Conservation (phyloP, 2,113 vertebrate genomes). For the Ctenodactylus gundi region DNA sequence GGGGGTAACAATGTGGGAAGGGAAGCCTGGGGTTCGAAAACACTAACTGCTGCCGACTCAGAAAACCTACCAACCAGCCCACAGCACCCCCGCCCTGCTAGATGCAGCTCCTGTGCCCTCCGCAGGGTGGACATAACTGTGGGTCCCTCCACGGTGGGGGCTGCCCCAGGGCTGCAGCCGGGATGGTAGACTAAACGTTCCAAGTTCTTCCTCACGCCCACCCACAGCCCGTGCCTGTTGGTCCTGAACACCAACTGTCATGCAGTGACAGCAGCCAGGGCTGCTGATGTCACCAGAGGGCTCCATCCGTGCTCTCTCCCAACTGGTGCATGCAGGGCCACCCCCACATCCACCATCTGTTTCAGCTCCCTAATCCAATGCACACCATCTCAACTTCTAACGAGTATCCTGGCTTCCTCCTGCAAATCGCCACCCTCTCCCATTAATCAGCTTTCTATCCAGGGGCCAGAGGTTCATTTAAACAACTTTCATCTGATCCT, state of each 20-base stretch:
- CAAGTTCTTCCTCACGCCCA: neutral
- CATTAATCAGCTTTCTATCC: neutral
- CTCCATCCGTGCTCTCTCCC: neutral
- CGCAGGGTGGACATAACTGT: neutral
- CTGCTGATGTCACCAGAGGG: neutral
- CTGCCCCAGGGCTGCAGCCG: neutral
- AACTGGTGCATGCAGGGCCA: too few relatives aligned
- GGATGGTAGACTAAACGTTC: neutral
- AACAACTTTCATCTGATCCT: neutral
- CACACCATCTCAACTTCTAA: neutral
- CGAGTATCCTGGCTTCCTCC: neutral
- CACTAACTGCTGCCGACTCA: neutral
- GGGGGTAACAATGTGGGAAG: constrained; percentile 5
- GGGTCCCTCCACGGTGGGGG: too few relatives aligned
- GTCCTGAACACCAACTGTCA: neutral
- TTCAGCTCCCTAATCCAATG: neutral
- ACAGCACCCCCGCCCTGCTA: neutral
- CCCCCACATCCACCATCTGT: too few relatives aligned
- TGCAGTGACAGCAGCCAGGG: neutral
- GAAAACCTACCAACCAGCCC: neutral
- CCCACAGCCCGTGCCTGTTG: neutral
- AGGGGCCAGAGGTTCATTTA: neutral
- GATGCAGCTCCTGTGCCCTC: neutral
- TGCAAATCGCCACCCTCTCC: neutral
- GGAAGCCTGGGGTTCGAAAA: neutral